Base-by-base conservation (phyloP, 2,113 vertebrate species). In the Sturnira hondurensis region DNA sequence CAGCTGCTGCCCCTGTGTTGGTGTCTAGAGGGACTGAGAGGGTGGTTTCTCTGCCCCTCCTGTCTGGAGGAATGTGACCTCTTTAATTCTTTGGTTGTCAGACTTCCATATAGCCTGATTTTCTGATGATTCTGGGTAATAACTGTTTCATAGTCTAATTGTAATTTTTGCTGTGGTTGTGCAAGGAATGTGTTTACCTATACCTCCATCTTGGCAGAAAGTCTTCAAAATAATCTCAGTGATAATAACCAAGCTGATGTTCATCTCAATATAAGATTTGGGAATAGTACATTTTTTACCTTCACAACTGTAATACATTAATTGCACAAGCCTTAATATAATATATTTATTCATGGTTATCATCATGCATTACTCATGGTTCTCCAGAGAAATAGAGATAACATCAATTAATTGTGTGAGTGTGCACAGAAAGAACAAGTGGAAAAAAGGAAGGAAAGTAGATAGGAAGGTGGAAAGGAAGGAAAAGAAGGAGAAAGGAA, bases 211-310 rank as follows among this genome's bases (percentile, higher is more conserved):
- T 63, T 63, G 13, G 24, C 58, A 1, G 2, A 15, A 63, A 31
- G 61, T 63, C 28, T 63, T 89, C 16, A 78, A 74, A 71, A 93
- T 24, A 24, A 73, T 67, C 17, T 26, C 50, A 67, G 3, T 87
- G 7, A 16, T 80, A 86, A 65, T 52, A 65, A 80, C 31, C 22
- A 95, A 91, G 14, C 19, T 43, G 68, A 70, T 68, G 22, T 77
- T 91, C 20, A 91, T 31, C 31, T 52, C 74, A 87, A 78, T 17
- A 73, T 33, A 87, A 88, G 20, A 89, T 88, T 96, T 86, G 47
- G 52, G 28, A 45, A 36, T 10, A n/a, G 26, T 52, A 33, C 41
- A 63, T 58, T 70, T 95, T 95, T 89, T 80, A 38, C n/a, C 36
- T 88, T 76, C 84, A 74, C 7, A 85, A 83, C 24, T 86, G 50